Percentiles rank a stretch among this genome's conserved stretches.
Conservation (phyloP, 1,140 invertebrate genomes). For the Aphis gossypii region DNA sequence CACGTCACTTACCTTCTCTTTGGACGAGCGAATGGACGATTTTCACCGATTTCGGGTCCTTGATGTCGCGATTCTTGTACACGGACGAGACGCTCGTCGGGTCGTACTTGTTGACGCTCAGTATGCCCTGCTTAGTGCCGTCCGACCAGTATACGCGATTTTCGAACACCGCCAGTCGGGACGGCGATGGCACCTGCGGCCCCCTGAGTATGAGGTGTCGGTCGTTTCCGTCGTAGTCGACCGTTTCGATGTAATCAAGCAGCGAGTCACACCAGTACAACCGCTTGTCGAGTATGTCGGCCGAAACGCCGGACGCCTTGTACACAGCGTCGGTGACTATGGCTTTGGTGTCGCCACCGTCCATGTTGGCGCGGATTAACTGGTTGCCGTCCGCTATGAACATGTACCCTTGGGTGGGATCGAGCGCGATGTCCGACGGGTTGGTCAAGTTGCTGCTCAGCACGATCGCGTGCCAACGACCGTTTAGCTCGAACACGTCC, state of each 20-base stretch:
- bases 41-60: slow-evolving; percentile 85
- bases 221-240: slow-evolving; percentile 89
- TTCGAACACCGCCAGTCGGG: slow-evolving; percentile 86
- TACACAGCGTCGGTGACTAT: slow-evolving; percentile 92
- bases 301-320: slow-evolving; percentile 84
- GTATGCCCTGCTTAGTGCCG: slow-evolving; percentile 91
- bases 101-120: slow-evolving; percentile 89
- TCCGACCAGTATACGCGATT: slow-evolving; percentile 95
- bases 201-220: slow-evolving; percentile 79
- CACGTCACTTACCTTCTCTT: slow-evolving; percentile 65
- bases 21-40: slow-evolving; percentile 82
- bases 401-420: slow-evolving; percentile 89
- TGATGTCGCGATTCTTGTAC: slow-evolving; percentile 79
- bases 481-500: slow-evolving; percentile 89
- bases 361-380: slow-evolving; percentile 88
- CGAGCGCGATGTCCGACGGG: slow-evolving; percentile 89
- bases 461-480: slow-evolving; percentile 84
- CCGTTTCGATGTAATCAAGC: slow-evolving; percentile 96
- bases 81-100: slow-evolving; percentile 78
- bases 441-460: slow-evolving; percentile 89
- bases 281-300: slow-evolving; percentile 85
- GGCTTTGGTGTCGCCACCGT: slow-evolving; percentile 80
- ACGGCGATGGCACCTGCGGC: slow-evolving; percentile 85
- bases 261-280: slow-evolving; percentile 97
- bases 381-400: slow-evolving; percentile 94